Conservation (phyloP, 1,140 invertebrate species). For the Hormaphis cornu region DNA sequence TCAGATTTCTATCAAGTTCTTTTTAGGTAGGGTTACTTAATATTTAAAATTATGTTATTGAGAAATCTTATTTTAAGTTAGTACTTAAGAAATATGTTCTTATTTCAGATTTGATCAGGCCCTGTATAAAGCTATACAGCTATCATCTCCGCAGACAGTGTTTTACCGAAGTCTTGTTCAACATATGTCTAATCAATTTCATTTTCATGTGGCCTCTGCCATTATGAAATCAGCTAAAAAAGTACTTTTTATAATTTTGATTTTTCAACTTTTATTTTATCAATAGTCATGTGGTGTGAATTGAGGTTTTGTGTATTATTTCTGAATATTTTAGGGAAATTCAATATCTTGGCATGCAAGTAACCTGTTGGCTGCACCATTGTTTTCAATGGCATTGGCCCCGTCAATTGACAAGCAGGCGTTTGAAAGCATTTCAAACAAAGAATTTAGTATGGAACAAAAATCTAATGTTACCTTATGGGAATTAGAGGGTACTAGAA, state of each 20-base stretch:
- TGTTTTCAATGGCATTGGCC: conserved; percentile 30
- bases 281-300: neutral
- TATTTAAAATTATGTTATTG: conserved; percentile 48
- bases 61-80: neutral
- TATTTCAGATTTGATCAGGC: conserved; percentile 65
- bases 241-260: conserved; percentile 45
- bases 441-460: conserved; percentile 17
- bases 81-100: conserved; percentile 44
- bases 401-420: conserved; percentile 13
- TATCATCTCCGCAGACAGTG: conserved; percentile 39
- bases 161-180: conserved; percentile 53
- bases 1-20: conserved; percentile 26
- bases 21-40: conserved; percentile 45
- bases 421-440: conserved; percentile 12
- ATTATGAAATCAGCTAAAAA: conserved; percentile 33
- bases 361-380: conserved; percentile 26
- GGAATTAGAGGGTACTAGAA: conserved; percentile 18
- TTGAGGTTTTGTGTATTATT: neutral
- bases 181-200: conserved; percentile 68
- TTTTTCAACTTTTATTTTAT: neutral
- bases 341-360: neutral
- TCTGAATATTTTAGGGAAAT: conserved; percentile 9
- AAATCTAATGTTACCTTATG: conserved; percentile 7
- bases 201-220: conserved; percentile 54
- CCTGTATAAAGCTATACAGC: conserved; percentile 49